phyloP scores from a whole-genome alignment of 2,797 vertebrate species.

The Neostethus bicornis region DNA sequence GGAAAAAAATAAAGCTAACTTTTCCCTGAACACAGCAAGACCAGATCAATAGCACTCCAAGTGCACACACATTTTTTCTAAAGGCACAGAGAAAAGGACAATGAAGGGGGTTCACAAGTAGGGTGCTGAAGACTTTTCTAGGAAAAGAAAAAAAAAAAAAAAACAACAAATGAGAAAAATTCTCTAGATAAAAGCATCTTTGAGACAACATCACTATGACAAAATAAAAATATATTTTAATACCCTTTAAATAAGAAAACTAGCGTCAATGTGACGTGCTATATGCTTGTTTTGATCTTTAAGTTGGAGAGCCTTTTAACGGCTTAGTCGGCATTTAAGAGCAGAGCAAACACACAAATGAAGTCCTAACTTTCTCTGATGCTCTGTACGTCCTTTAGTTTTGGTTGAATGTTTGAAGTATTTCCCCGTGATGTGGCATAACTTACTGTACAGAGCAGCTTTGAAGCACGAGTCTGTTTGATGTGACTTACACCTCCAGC shows the following conservation, averaged over 20 bases:
- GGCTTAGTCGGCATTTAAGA: background rate
- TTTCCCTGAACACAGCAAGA: constrained; percentile 48
- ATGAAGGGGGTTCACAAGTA: background rate
- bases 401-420: constrained; percentile 57
- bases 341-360: constrained; percentile 7
- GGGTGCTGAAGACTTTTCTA: constrained; percentile 6
- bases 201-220: constrained; percentile 12
- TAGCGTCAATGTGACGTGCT: background rate
- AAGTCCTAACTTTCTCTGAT: constrained; percentile 27
- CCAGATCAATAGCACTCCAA: constrained; percentile 73
- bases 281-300: background rate
- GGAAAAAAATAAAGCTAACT: constrained; percentile 68
- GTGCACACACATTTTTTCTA: constrained; percentile 71
- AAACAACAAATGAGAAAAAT: constrained; percentile 28
- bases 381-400: constrained; percentile 35
- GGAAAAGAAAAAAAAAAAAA: background rate
- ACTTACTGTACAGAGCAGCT: constrained; percentile 56
- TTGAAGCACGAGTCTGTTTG: constrained; percentile 71
- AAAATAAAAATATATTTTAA: background rate
- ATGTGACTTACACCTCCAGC: constrained; percentile 61
- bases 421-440: constrained; percentile 35
- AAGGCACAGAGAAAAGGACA: constrained; percentile 46
- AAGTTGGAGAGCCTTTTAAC: background rate
- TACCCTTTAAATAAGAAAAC: background rate
- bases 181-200: constrained; percentile 21